A percentile compares a stretch with the other conserved stretches of the same genome.
Evolutionary conservation across 1,140 invertebrate genomes (phyloP).

Genomic region (Cherax quadricarinatus): DNA sequence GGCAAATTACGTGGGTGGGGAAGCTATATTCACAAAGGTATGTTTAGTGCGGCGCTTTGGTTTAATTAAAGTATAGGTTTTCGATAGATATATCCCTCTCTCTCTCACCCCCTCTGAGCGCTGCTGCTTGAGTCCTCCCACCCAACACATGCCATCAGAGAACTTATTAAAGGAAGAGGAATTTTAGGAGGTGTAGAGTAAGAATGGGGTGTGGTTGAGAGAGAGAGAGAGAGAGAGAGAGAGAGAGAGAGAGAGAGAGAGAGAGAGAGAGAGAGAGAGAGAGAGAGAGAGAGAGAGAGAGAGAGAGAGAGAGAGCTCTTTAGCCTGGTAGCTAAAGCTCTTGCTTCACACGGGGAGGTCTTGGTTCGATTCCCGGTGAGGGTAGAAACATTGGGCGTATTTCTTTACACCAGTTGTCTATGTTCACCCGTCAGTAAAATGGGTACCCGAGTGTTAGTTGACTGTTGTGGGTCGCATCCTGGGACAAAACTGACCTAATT

Average conservation of each 20-base stretch:
- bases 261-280: not conserved
- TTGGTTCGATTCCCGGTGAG: too few species aligned
- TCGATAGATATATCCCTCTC: not conserved
- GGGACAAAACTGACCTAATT: too few species aligned
- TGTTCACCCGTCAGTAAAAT: too few species aligned
- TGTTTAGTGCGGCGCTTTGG: not conserved
- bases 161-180: not conserved
- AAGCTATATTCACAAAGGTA: not conserved
- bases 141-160: not conserved
- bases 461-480: too few species aligned
- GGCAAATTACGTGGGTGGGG: not conserved
- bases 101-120: not conserved
- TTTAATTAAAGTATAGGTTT: conserved; percentile 5
- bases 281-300: not conserved
- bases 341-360: too few species aligned
- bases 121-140: not conserved
- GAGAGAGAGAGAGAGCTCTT: too few species aligned
- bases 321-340: too few species aligned
- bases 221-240: not conserved
- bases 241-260: not conserved
- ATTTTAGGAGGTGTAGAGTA: not conserved
- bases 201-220: not conserved
- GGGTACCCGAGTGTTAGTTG: too few species aligned
- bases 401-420: too few species aligned
- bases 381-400: too few species aligned